Base-by-base conservation (phyloP, 2,888 invertebrate species). In the Platycheirus rosarum region DNA sequence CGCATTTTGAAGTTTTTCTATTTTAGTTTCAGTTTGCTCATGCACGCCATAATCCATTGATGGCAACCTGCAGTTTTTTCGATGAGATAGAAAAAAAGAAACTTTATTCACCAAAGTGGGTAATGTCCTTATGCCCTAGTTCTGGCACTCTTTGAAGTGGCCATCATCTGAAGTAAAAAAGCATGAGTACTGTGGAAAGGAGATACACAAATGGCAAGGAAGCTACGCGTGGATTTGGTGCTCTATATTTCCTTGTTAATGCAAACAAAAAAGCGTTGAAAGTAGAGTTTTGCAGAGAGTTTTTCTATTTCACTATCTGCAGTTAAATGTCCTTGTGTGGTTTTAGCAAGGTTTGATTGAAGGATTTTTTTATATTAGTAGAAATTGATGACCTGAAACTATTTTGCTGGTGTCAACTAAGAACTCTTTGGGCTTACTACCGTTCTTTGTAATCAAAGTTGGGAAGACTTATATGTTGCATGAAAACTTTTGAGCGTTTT, bases 41-140 rank as follows among this genome's bases (percentile, higher is more conserved):
- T 51, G 60, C 60, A 62, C 51, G 55, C 42, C 35, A 20, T 23
- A 9, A 16, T 18, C 29, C 9, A 7, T 26, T 5, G 2, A 1
- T 7, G 9, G 14, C 18, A 37, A 37, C 20, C 1, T 18, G 18
- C 20, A 40, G 23, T 9, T 57, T 40, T 14, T 26, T 23, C 14
- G 13, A 14, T 40, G 37, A 23, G 13, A 7, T n/a, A 3, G 35
- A 20, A 23, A 40, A 40, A 4, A 37, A 13, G 57, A 48, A 49
- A 57, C 9, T 66, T 66, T 66, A 42, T 74, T 66, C 49, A 40
- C 57, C 35, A 42, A 60, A 57, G 42, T 51, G 66, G 66, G 57
- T 57, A 66, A 60, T 66, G 74, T 66, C 57, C 65, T 65, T 49
- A 74, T 57, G 74, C 65, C 48, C 74, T 14, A 66, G 65, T 66